Evolutionary conservation across 2,797 vertebrate species (phyloP).

Genomic region (Distichodus sexfasciatus): DNA sequence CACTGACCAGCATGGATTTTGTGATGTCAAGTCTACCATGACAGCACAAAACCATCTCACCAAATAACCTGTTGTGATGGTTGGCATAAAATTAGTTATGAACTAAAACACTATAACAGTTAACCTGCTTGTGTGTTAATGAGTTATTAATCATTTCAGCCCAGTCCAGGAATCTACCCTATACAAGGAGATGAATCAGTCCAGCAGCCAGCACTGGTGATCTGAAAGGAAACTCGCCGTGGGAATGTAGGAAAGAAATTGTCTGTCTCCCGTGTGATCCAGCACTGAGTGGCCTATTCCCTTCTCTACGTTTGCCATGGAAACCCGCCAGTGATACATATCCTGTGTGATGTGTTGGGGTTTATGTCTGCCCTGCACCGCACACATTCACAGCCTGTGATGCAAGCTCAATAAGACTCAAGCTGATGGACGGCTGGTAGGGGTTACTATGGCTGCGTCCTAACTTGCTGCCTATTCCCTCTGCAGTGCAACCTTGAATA

Average conservation of each 20-base stretch:
- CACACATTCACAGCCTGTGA: conserved; percentile 37
- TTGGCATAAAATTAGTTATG: no score
- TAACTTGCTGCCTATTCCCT: no score
- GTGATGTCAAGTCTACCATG: no score
- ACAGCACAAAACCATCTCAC: no score
- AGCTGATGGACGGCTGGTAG: conserved; percentile 17
- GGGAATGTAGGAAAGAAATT: conserved; percentile 28
- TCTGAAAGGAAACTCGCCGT: conserved; percentile 26
- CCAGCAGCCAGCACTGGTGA: conserved; percentile 6
- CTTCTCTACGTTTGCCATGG: conserved; percentile 27
- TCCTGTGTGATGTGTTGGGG: conserved; percentile 36
- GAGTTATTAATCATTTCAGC: no score
- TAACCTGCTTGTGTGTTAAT: neutral
- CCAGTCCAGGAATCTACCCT: neutral
- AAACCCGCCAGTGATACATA: conserved; percentile 45
- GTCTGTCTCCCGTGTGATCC: conserved; percentile 32
- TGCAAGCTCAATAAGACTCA: conserved; percentile 12
- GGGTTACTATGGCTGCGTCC: conserved; percentile 24
- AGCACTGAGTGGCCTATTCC: conserved; percentile 33
- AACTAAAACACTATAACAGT: no score
- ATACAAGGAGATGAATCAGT: conserved; percentile 24
- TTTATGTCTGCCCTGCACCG: conserved; percentile 36
- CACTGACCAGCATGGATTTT: no score
- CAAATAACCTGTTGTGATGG: no score
- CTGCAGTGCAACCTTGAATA: no score